These are phyloP conservation scores for Labeo catla DNA, from an alignment of 2,113 vertebrate species.

Conservation along the genomic window DNA sequence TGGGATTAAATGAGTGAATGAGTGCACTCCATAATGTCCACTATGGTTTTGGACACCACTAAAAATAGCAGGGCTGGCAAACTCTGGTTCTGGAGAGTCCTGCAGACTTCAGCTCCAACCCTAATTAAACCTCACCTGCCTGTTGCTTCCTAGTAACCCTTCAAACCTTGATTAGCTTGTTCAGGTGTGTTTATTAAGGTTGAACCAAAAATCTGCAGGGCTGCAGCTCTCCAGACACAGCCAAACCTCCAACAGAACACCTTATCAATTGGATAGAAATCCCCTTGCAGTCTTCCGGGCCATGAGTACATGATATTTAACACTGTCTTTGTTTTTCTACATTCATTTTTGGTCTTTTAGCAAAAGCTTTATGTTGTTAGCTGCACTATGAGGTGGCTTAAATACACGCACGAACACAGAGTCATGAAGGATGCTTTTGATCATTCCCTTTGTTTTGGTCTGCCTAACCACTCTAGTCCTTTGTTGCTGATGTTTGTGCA, in stretches of 20 bases:
- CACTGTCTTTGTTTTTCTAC: background rate
- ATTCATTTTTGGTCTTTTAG: background rate
- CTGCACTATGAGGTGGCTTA: background rate
- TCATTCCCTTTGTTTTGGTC: background rate
- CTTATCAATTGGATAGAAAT: background rate
- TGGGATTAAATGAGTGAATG: no score
- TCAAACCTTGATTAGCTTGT: no score
- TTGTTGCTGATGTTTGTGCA: conserved; percentile 23
- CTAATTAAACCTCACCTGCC: no score
- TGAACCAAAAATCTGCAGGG: no score
- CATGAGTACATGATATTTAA: background rate
- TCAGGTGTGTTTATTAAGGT: no score
- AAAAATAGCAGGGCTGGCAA: no score
- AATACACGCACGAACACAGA: conserved; percentile 16
- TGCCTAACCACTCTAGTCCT: conserved; percentile 36
- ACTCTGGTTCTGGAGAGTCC: no score
- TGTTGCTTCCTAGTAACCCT: no score
- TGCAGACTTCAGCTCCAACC: no score
- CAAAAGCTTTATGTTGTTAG: conserved; percentile 16
- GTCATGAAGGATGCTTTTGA: conserved; percentile 1
- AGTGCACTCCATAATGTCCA: no score
- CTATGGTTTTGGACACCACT: no score
- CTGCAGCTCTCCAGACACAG: no score
- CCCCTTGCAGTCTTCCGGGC: background rate
- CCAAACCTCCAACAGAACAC: background rate